phyloP scores from a whole-genome alignment of 2,113 vertebrate species.

The Rhabdornis inornatus region DNA sequence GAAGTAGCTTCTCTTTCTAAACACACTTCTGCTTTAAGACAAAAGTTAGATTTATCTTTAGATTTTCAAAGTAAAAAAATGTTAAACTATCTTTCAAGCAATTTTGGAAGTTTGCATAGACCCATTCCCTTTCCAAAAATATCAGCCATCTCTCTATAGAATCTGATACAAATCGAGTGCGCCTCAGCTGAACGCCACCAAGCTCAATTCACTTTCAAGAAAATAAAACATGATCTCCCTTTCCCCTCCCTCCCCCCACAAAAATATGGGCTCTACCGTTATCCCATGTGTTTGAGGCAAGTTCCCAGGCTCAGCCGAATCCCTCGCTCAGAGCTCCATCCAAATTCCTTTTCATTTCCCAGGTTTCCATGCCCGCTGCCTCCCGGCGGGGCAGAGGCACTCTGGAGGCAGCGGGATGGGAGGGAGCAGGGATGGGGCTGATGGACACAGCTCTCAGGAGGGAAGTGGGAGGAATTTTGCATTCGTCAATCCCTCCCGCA shows the following conservation, averaged over 20 bases:
- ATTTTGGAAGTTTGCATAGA: slow-evolving; percentile 79
- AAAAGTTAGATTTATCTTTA: slow-evolving; percentile 66
- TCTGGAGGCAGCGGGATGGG: neutral
- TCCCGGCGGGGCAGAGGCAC: accelerated
- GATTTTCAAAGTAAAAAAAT: slow-evolving; percentile 73
- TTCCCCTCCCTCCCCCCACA: slow-evolving; percentile 35
- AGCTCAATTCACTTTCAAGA: slow-evolving; percentile 42
- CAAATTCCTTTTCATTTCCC: neutral
- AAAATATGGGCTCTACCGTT: slow-evolving; percentile 56
- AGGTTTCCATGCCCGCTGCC: neutral
- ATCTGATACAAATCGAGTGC: slow-evolving; percentile 65
- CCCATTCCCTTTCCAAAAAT: slow-evolving; percentile 79
- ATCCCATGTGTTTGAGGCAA: neutral
- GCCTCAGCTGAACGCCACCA: slow-evolving; percentile 45
- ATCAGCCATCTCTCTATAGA: slow-evolving; percentile 73
- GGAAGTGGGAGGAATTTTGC: neutral
- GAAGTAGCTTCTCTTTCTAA: slow-evolving; percentile 62
- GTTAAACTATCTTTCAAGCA: slow-evolving; percentile 74
- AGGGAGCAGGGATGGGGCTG: neutral
- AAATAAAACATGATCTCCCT: slow-evolving; percentile 64
- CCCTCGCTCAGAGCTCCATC: neutral
- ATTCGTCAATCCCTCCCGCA: neutral
- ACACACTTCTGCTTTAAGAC: slow-evolving; percentile 52
- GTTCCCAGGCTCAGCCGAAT: neutral
- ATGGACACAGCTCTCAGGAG: neutral